These are phyloP conservation scores for Oceanodroma tethys DNA, from an alignment of 2,113 vertebrate genomes.

Conservation along the genomic window DNA sequence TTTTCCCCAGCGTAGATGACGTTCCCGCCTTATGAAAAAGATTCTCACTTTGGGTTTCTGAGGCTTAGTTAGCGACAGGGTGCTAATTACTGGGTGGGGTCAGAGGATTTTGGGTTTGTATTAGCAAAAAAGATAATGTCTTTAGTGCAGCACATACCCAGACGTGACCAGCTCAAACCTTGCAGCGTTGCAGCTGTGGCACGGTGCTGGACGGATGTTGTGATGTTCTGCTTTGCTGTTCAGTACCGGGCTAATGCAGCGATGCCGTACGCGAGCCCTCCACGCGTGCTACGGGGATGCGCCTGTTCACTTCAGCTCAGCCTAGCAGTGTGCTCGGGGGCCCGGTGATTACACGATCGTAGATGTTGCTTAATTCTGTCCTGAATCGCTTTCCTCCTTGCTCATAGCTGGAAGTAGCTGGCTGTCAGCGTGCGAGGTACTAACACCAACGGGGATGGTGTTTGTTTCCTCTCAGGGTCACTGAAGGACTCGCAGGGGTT, in stretches of 20 bases:
- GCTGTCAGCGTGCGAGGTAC: accelerated
- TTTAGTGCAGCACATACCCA: neutral
- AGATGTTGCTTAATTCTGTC: neutral
- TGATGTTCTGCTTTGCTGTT: neutral
- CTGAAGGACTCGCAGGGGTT: neutral
- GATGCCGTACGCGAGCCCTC: accelerated
- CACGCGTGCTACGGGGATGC: accelerated
- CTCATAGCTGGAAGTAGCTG: neutral
- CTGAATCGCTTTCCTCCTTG: neutral
- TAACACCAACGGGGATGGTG: accelerated
- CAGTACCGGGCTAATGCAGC: accelerated
- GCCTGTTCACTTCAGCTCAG: neutral
- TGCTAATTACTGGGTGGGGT: neutral
- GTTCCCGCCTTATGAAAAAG: neutral
- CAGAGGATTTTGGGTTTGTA: neutral
- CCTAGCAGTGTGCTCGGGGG: accelerated
- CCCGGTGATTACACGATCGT: accelerated
- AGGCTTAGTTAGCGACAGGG: neutral
- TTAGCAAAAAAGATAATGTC: accelerated
- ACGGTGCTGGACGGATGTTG: neutral
- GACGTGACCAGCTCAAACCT: neutral
- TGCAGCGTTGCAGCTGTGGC: neutral
- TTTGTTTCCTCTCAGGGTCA: neutral
- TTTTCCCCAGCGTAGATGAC: neutral
- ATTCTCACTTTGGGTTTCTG: neutral